A percentile compares a stretch with the other conserved stretches of the same genome.
Conservation (phyloP, 1,140 invertebrate genomes). For the Polyergus mexicanus region DNA sequence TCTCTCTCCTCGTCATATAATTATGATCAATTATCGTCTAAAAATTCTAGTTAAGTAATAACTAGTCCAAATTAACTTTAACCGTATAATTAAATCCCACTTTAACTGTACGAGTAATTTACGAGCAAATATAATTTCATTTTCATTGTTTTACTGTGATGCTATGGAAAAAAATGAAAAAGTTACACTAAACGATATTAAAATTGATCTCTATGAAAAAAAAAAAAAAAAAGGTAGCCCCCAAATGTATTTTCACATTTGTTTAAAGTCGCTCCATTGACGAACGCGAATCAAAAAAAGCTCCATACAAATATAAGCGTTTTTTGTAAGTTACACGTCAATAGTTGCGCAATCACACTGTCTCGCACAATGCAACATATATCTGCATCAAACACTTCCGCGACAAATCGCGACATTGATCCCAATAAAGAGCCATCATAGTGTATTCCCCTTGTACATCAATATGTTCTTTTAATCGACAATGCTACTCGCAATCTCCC, state of each 20-base stretch:
- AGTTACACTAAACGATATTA: neutral
- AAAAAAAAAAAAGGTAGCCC: too few species aligned
- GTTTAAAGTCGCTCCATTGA: neutral
- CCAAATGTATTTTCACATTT: neutral
- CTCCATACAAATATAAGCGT: neutral
- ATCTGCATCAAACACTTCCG: neutral
- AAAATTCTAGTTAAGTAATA: neutral
- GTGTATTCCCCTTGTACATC: constrained; percentile 9
- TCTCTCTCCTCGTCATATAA: too few species aligned
- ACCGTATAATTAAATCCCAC: neutral
- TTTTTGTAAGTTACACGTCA: neutral
- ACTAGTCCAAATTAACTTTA: constrained; percentile 10
- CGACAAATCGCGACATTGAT: neutral
- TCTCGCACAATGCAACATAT: neutral
- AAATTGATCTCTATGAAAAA: neutral
- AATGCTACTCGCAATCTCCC: neutral
- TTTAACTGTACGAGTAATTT: neutral
- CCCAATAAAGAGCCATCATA: neutral
- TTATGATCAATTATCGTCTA: too few species aligned
- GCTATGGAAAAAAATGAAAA: neutral
- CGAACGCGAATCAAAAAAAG: neutral
- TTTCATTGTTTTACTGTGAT: neutral
- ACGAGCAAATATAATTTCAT: too few species aligned
- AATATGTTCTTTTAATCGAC: constrained; percentile 27
- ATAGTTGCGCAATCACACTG: neutral